Evolutionary conservation across 35 echinoderm and acorn worm genomes (phyloP), one percentile per base, ranked within the genome.

Genomic region (Apostichopus parvimensis): DNA sequence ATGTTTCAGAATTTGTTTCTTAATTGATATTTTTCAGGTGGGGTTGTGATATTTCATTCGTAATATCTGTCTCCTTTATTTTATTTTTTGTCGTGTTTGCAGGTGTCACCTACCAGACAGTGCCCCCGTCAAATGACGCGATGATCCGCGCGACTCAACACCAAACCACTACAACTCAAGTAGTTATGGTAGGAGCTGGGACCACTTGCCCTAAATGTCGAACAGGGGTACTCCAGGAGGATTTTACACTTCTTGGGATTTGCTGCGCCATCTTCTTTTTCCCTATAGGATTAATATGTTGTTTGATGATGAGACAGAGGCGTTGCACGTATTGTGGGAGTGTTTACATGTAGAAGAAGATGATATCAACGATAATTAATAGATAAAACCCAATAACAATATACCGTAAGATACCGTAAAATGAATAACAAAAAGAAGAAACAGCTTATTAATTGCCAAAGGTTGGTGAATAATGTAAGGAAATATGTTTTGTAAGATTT

Each of bases 231-330:
- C 80, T 98, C 9, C 87, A 98, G 57, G 94, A 95, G 54, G 89
- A 93, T 15, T 95, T 95, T 53, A 94, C 96, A 12, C 28, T 98
- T 9, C 92, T 98, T 8, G 96, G 96, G 0, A 90, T 98, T 6
- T 94, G 92, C 73, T 98, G 96, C 76, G 96, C 96, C 53, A 92
- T 98, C 20, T 57, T 95, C 66, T 98, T 95, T 84, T 98, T 98
- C 65, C 96, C 96, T 18, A 14, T 98, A 0, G 96, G 96, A 9
- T 58, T 94, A 52, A 34, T 94, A 73, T 94, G 93, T 57, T 94
- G 93, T 55, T 8, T 94, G n/a, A 85, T 91, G 71, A 91, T 94
- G 90, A 56, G 81, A 26, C 56, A 94, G 54, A 22, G 82, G 1
- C 56, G 56, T 8, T 94, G 93, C 54, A 73, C 93, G 10, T 22